A percentile compares a stretch with the other conserved stretches of the same genome.
Evolutionary conservation across 2,113 vertebrate genomes (phyloP).

Genomic region (Gopherus evgoodei): DNA sequence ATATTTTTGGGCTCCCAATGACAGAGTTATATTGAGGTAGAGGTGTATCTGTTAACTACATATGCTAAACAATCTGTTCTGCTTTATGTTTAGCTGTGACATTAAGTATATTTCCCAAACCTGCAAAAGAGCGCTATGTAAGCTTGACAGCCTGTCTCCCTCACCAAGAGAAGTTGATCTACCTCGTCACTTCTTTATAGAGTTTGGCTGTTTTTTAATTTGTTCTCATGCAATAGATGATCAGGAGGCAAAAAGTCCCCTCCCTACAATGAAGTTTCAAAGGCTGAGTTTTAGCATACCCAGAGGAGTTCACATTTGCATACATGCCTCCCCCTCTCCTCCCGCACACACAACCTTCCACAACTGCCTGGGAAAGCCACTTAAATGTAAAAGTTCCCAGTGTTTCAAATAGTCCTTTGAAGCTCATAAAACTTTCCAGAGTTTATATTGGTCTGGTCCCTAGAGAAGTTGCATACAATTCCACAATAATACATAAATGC

Average conservation of each 20-base stretch:
- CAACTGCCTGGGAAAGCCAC: background rate
- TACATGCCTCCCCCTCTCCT: background rate
- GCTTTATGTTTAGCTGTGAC: no score
- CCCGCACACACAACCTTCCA: no score
- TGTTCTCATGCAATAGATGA: background rate
- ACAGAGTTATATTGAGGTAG: no score
- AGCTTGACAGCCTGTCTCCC: background rate
- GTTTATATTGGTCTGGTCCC: background rate
- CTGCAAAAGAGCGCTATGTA: background rate
- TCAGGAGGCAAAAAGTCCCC: background rate
- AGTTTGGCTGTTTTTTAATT: background rate
- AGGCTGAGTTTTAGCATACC: background rate
- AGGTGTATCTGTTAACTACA: background rate
- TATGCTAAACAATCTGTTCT: background rate
- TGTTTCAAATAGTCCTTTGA: background rate
- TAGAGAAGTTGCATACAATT: background rate
- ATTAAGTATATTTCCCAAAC: background rate
- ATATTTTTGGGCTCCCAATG: no score
- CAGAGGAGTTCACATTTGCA: background rate
- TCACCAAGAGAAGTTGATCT: background rate
- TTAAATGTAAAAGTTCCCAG: background rate
- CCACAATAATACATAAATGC: background rate
- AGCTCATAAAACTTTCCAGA: background rate
- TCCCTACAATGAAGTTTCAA: background rate
- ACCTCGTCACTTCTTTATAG: background rate